Conservation (phyloP, 2,113 vertebrate genomes). For the Mustelus asterias region DNA sequence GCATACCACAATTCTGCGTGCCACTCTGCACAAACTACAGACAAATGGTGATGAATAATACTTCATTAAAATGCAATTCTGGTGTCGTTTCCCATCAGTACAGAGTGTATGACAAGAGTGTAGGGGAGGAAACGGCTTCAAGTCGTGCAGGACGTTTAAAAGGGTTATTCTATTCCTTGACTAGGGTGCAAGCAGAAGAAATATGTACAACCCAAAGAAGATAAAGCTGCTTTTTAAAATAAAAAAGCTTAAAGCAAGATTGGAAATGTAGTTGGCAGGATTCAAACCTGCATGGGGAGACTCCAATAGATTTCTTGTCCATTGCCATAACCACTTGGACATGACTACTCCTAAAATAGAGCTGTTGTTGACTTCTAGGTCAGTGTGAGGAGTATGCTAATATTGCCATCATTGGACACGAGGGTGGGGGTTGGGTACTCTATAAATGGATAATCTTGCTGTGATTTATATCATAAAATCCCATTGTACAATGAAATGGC, state of each 20-base stretch:
- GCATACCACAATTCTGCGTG: background rate
- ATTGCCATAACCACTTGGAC: no score
- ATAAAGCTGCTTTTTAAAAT: no score
- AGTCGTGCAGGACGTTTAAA: background rate
- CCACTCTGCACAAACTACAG: background rate
- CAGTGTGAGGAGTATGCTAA: background rate
- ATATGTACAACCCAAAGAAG: background rate
- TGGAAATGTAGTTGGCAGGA: no score
- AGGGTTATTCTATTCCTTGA: no score
- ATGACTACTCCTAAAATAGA: no score
- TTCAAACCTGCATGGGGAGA: no score
- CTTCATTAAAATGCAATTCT: conserved; percentile 1
- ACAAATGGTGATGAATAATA: background rate
- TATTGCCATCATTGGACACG: background rate
- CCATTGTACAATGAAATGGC: background rate
- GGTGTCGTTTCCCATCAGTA: background rate
- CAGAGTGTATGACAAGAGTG: background rate
- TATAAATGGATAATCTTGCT: background rate
- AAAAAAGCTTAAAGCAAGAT: no score
- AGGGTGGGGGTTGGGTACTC: no score
- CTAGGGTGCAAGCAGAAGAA: background rate
- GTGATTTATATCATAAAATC: background rate
- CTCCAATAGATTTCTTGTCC: no score
- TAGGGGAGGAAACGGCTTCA: background rate
- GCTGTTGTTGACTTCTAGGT: background rate